Evolutionary conservation across 2,888 invertebrate genomes (phyloP).

Genomic region (Caenorhabditis sinica): DNA sequence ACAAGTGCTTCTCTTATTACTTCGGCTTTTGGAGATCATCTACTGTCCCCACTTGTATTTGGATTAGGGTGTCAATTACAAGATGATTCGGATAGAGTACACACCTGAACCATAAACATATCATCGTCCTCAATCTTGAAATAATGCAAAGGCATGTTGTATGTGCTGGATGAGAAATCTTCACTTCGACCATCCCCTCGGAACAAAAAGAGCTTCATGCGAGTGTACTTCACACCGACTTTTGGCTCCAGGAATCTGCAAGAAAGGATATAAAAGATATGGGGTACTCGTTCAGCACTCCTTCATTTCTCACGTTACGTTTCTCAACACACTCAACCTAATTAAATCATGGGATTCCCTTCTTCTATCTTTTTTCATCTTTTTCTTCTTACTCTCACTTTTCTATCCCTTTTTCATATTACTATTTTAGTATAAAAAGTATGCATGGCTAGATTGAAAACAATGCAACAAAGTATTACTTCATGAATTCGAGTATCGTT

Average conservation of each 20-base stretch:
- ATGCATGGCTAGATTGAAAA: conserved; percentile 23
- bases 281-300: neutral
- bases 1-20: conserved; percentile 59
- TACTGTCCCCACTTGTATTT: conserved; percentile 33
- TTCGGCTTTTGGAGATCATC: conserved; percentile 44
- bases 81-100: conserved; percentile 17
- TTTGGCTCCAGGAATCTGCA: conserved; percentile 81
- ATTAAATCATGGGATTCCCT: conserved; percentile 51
- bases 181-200: conserved; percentile 72
- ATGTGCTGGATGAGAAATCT: conserved; percentile 61
- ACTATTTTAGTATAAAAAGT: conserved; percentile 23
- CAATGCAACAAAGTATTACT: conserved; percentile 63
- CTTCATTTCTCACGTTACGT: conserved; percentile 44
- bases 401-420: conserved; percentile 31
- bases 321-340: conserved; percentile 45
- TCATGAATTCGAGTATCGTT: conserved; percentile 84
- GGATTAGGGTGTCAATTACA: conserved; percentile 53
- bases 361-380: conserved; percentile 1
- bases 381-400: conserved; percentile 1
- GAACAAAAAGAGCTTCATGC: conserved; percentile 72
- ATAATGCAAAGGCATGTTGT: conserved; percentile 77
- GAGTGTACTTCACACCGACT: conserved; percentile 70
- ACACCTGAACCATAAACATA: conserved; percentile 78
- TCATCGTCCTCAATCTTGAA: conserved; percentile 83
- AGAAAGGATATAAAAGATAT: conserved; percentile 36